Conservation (phyloP, 2,797 vertebrate species). For the Cyclopterus lumpus region DNA sequence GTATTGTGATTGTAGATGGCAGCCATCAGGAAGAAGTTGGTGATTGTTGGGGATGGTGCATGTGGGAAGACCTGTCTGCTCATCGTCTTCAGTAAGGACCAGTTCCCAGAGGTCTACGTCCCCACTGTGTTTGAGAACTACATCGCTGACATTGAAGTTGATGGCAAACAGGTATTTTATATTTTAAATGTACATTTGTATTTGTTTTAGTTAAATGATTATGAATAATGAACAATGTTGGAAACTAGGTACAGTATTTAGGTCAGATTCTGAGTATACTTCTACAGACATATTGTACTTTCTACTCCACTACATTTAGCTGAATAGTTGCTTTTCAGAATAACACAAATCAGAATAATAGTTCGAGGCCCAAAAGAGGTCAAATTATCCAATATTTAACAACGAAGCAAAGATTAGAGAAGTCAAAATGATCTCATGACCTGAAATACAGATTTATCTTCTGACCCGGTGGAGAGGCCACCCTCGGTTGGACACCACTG, state of each 20-base stretch:
- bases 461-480: not conserved
- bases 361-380: too few species aligned
- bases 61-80: conserved; percentile 97
- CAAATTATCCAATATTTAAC: not conserved
- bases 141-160: conserved; percentile 98
- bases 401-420: not conserved
- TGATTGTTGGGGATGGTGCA: conserved; percentile 96
- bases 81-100: conserved; percentile 98
- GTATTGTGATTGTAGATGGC: conserved; percentile 85
- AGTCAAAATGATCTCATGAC: not conserved
- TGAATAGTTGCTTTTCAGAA: not conserved
- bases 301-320: not conserved
- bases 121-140: conserved; percentile 99
- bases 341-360: not conserved
- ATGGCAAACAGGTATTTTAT: conserved; percentile 91
- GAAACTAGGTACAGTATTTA: not conserved
- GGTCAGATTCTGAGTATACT: not conserved
- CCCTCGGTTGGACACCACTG: not conserved
- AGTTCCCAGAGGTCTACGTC: conserved; percentile 98
- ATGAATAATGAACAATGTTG: not conserved
- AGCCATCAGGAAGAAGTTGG: conserved; percentile 97
- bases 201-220: not conserved
- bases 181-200: not conserved
- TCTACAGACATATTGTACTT: not conserved
- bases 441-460: not conserved